phyloP scores from a whole-genome alignment of 2,888 invertebrate genomes.

The Sturmia bella region DNA sequence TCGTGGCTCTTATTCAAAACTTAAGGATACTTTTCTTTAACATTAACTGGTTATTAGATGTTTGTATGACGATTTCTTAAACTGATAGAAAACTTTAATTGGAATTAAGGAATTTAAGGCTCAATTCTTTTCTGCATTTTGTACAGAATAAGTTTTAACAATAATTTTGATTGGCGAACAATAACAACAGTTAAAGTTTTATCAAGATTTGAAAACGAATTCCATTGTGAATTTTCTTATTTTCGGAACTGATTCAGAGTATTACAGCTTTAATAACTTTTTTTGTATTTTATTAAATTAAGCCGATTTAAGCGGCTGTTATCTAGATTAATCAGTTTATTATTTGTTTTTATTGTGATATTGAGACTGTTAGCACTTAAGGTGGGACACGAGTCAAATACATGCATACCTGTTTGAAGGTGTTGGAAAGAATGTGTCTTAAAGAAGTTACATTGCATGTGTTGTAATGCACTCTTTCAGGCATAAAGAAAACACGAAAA shows the following conservation, averaged over 20 bases:
- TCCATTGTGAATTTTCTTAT: constrained; percentile 17
- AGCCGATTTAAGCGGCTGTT: constrained; percentile 63
- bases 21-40: constrained; percentile 5
- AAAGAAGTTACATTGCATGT: constrained; percentile 64
- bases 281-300: constrained; percentile 49
- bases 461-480: not conserved
- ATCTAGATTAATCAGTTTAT: constrained; percentile 58
- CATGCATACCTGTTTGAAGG: constrained; percentile 7
- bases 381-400: constrained; percentile 62
- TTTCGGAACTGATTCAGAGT: constrained; percentile 30
- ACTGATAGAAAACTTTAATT: constrained; percentile 52
- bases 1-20: constrained; percentile 30
- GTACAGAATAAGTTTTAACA: constrained; percentile 13
- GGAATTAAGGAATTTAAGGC: constrained; percentile 53
- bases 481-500: constrained; percentile 1
- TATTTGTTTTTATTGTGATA: constrained; percentile 29
- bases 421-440: constrained; percentile 65
- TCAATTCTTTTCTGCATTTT: constrained; percentile 3
- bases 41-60: constrained; percentile 48
- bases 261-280: constrained; percentile 45
- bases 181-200: constrained; percentile 44
- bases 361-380: constrained; percentile 29
- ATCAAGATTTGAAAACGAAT: constrained; percentile 21
- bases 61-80: constrained; percentile 31
- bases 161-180: constrained; percentile 49